Conservation (phyloP, 1,140 invertebrate genomes). For the Caenorhabditis briggsae region DNA sequence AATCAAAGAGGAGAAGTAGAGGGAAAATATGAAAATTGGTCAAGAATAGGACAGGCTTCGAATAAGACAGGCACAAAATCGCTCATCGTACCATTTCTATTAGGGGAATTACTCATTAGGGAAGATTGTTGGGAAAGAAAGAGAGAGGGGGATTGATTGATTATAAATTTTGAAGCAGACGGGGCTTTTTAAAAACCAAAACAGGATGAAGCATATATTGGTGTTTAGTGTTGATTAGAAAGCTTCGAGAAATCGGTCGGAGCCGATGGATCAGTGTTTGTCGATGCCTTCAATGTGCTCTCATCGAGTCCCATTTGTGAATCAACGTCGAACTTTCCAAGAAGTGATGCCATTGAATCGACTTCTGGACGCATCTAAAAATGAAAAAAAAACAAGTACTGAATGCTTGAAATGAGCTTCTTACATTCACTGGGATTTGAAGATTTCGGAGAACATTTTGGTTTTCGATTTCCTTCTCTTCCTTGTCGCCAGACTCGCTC, state of each 20-base stretch:
- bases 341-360: slow-evolving; percentile 69
- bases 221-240: not conserved
- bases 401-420: not conserved
- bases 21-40: not conserved
- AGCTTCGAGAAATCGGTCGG: slow-evolving; percentile 68
- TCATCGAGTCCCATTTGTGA: slow-evolving; percentile 65
- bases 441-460: not conserved
- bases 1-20: not conserved
- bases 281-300: slow-evolving; percentile 69
- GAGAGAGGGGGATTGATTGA: not conserved
- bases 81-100: slow-evolving; percentile 33
- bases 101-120: slow-evolving; percentile 41
- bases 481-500: slow-evolving; percentile 47
- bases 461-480: slow-evolving; percentile 8
- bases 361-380: slow-evolving; percentile 62
- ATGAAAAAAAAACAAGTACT: not conserved
- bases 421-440: not conserved
- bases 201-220: not conserved
- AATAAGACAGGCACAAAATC: slow-evolving; percentile 35
- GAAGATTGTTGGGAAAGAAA: not conserved
- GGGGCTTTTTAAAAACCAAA: slow-evolving; percentile 34
- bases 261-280: slow-evolving; percentile 39
- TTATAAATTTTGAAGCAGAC: not conserved
- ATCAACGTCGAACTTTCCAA: slow-evolving; percentile 71
- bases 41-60: slow-evolving; percentile 13